Conservation (phyloP, 2,888 invertebrate genomes). For the Mamestra brassicae region DNA sequence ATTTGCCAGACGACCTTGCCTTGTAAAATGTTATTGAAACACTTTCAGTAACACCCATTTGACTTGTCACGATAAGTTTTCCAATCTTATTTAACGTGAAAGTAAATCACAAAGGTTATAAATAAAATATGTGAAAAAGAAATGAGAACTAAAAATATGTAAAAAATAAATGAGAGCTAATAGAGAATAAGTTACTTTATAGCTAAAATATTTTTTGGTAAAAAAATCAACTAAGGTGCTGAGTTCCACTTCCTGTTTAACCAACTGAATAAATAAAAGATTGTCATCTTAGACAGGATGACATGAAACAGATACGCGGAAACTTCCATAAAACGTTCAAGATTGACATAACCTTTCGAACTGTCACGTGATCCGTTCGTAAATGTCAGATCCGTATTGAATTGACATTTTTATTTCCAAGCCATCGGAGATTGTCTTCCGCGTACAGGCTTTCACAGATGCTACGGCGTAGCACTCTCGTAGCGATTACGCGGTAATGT, state of each 20-base stretch:
- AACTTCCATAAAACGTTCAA: constrained; percentile 40
- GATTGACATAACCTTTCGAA: constrained; percentile 39
- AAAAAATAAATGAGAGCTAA: too few relatives aligned
- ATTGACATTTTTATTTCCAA: constrained; percentile 47
- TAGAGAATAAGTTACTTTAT: background rate
- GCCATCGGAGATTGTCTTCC: constrained; percentile 38
- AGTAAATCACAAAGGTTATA: constrained; percentile 11
- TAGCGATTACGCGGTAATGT: constrained; percentile 27
- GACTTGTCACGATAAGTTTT: constrained; percentile 17
- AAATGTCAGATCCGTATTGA: constrained; percentile 47
- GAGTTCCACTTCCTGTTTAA: background rate
- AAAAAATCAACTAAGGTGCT: background rate
- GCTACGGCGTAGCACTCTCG: constrained; percentile 41
- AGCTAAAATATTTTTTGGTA: background rate
- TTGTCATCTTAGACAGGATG: background rate
- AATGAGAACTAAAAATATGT: background rate
- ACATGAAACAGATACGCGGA: constrained; percentile 7
- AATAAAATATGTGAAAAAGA: background rate
- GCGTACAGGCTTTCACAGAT: constrained; percentile 21
- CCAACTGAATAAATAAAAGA: constrained; percentile 1
- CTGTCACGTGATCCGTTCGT: constrained; percentile 32
- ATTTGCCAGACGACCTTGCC: constrained; percentile 25
- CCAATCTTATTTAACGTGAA: constrained; percentile 2
- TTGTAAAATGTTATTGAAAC: constrained; percentile 7
- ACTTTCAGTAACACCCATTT: constrained; percentile 12